A percentile compares a stretch with the other conserved stretches of the same genome.
These are phyloP conservation scores for Porites australiensis DNA, from an alignment of 64 coral and sea anemone species.

Conservation along the genomic window DNA sequence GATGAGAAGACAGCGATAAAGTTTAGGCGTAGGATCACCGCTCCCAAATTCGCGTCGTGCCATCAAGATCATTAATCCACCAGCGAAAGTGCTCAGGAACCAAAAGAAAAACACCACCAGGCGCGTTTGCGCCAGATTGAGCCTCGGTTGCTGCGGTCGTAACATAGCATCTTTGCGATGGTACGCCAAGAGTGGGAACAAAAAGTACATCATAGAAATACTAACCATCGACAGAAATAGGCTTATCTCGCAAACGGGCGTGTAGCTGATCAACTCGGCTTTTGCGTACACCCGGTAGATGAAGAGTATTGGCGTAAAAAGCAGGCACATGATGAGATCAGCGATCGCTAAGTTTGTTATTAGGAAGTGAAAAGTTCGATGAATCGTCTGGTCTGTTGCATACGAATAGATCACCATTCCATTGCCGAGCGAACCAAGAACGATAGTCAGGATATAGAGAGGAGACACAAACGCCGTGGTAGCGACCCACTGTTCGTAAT, in stretches of 20 bases:
- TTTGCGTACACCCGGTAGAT: constrained; percentile 85
- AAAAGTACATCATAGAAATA: constrained; percentile 86
- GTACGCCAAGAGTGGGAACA: constrained; percentile 89
- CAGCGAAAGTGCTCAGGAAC: constrained; percentile 68
- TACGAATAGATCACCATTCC: constrained; percentile 81
- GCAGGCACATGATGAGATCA: constrained; percentile 80
- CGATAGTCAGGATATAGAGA: constrained; percentile 75
- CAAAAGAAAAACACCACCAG: constrained; percentile 70
- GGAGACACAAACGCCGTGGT: constrained; percentile 82
- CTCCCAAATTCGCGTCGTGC: constrained; percentile 72
- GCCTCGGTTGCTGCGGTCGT: constrained; percentile 61
- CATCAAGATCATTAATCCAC: constrained; percentile 64
- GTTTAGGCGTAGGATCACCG: constrained; percentile 73
- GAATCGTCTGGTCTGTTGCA: constrained; percentile 50
- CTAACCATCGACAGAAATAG: constrained; percentile 89
- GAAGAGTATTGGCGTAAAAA: constrained; percentile 94
- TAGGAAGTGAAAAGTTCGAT: constrained; percentile 78
- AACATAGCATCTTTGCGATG: constrained; percentile 87
- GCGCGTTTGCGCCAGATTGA: constrained; percentile 75
- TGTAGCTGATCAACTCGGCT: constrained; percentile 69
- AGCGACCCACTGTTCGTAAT: constrained; percentile 77
- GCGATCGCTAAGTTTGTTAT: constrained; percentile 90
- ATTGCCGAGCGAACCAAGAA: constrained; percentile 84
- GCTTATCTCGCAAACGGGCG: constrained; percentile 84
- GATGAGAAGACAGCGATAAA: constrained; percentile 94